These are phyloP conservation scores for Troides aeacus DNA, from an alignment of 2,888 invertebrate genomes.

Conservation along the genomic window DNA sequence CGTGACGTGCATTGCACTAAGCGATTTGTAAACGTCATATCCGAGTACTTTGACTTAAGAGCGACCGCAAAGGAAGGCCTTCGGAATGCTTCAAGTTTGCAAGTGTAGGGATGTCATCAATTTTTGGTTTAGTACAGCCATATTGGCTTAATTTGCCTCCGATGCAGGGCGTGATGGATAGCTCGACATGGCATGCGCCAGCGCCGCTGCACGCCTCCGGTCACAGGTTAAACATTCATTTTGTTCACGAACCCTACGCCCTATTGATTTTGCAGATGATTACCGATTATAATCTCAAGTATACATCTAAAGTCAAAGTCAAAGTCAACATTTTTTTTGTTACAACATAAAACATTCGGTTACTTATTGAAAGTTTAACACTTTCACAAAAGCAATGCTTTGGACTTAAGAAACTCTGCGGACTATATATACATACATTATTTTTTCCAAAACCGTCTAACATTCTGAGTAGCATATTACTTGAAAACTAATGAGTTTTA, in stretches of 20 bases:
- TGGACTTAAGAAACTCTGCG: no score
- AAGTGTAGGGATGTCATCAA: conserved; percentile 48
- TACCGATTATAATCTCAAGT: conserved; percentile 56
- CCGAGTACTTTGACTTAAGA: conserved; percentile 46
- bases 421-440: no score
- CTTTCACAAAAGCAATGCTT: no score
- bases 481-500: no score
- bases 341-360: neutral
- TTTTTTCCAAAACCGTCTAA: no score
- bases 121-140: conserved; percentile 32
- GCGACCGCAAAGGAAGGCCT: conserved; percentile 41
- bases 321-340: conserved; percentile 28
- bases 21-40: conserved; percentile 70
- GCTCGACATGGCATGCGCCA: conserved; percentile 64
- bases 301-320: conserved; percentile 48
- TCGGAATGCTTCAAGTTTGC: conserved; percentile 19
- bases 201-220: conserved; percentile 60
- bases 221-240: conserved; percentile 76
- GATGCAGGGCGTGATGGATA: conserved; percentile 71
- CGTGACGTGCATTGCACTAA: conserved; percentile 57
- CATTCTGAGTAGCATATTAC: no score
- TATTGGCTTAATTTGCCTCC: conserved; percentile 70
- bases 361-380: neutral
- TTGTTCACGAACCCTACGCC: conserved; percentile 69
- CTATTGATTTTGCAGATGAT: conserved; percentile 74